These are phyloP conservation scores for Cebus imitator DNA, from an alignment of 2,113 vertebrate genomes.

Conservation along the genomic window DNA sequence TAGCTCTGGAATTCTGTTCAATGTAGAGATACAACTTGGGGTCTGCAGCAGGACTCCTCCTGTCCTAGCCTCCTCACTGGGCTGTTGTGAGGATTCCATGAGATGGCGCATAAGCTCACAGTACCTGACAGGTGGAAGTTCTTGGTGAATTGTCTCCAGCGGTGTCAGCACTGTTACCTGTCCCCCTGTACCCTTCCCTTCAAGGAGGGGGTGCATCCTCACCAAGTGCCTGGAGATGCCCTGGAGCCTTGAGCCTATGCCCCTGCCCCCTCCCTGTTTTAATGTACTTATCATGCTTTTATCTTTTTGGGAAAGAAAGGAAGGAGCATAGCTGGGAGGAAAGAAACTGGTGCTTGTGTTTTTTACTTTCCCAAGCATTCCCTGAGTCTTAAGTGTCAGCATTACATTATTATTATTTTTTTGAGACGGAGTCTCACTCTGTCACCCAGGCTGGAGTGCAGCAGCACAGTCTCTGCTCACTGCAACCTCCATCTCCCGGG, in stretches of 20 bases:
- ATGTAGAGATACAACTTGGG: background rate
- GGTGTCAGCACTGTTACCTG: background rate
- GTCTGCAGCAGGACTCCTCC: background rate
- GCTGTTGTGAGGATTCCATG: background rate
- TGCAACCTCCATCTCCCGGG: no score
- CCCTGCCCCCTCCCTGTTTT: background rate
- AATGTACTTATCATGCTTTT: no score
- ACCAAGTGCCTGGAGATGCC: background rate
- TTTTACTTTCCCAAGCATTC: background rate
- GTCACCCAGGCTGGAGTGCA: no score
- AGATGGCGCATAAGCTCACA: rapidly evolving
- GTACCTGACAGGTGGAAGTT: background rate
- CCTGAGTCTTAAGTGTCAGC: background rate
- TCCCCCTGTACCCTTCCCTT: background rate
- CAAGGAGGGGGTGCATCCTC: background rate
- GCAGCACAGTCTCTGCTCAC: no score
- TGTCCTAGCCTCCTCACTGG: background rate
- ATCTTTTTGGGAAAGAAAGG: background rate
- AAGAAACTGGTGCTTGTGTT: background rate
- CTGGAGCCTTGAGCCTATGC: background rate
- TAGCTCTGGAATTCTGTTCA: background rate
- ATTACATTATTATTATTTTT: no score
- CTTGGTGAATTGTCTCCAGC: rapidly evolving
- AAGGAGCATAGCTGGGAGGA: background rate
- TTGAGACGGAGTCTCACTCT: no score